These are phyloP conservation scores for Oconnorella tubifera DNA, from an alignment of 2,888 invertebrate genomes.

Conservation along the genomic window DNA sequence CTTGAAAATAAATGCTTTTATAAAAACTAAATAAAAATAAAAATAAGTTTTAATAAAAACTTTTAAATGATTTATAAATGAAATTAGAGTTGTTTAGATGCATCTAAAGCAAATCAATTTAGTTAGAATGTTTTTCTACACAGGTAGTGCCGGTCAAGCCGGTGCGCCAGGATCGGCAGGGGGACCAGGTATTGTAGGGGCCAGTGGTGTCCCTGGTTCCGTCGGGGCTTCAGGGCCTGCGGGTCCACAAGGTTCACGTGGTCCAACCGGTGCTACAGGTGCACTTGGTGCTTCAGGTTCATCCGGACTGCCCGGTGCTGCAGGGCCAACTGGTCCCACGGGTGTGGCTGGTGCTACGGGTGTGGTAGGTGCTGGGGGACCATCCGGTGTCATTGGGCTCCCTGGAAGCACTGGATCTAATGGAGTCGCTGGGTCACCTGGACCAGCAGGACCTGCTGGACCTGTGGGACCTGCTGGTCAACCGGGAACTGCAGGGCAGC, in stretches of 20 bases:
- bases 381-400: not conserved
- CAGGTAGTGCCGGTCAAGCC: constrained; percentile 17
- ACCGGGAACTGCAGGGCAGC: constrained; percentile 1
- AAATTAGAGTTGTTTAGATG: not conserved
- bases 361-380: not conserved
- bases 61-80: not conserved
- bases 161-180: not conserved
- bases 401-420: not conserved
- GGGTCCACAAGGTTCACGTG: not conserved
- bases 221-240: too few relatives aligned
- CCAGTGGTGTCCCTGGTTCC: too few relatives aligned
- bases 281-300: too few relatives aligned
- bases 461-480: constrained; percentile 7
- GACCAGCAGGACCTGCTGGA: constrained; percentile 10
- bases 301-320: too few relatives aligned
- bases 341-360: not conserved
- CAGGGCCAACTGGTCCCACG: not conserved
- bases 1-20: too few relatives aligned
- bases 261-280: not conserved
- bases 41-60: too few relatives aligned
- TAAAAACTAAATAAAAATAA: too few relatives aligned
- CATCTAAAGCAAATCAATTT: too few relatives aligned
- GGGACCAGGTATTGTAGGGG: too few relatives aligned
- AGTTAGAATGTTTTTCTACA: constrained; percentile 4
- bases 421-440: not conserved